A percentile compares a stretch with the other conserved stretches of the same genome.
These are phyloP conservation scores for Vimba vimba DNA, from an alignment of 2,113 vertebrate genomes.

Conservation along the genomic window DNA sequence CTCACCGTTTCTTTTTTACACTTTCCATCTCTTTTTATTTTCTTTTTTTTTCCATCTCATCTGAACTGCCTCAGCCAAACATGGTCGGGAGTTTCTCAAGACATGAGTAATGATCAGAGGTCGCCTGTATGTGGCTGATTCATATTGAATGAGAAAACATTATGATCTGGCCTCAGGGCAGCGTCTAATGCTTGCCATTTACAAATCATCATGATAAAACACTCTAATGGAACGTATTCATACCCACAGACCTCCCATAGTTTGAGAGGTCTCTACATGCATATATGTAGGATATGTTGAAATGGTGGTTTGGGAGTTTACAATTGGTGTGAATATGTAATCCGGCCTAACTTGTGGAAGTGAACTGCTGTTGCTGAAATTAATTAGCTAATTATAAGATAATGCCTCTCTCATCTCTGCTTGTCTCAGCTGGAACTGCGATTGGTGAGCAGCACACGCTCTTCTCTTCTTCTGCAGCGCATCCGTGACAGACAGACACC, in stretches of 20 bases:
- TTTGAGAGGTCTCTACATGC: slow-evolving; percentile 1
- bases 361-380: background rate
- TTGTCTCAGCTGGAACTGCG: background rate
- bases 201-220: slow-evolving; percentile 49
- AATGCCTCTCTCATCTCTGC: background rate
- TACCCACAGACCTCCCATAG: slow-evolving; percentile 20
- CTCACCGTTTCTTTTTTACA: background rate
- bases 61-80: slow-evolving; percentile 11
- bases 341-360: background rate
- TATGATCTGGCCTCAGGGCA: slow-evolving; percentile 52
- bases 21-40: background rate
- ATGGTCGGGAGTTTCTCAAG: slow-evolving; percentile 11
- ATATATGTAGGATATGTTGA: background rate
- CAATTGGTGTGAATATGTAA: background rate
- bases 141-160: slow-evolving; percentile 51
- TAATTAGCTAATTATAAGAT: slow-evolving; percentile 1
- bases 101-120: slow-evolving; percentile 47
- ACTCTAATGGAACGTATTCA: slow-evolving; percentile 45
- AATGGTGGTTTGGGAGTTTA: background rate
- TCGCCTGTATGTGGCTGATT: slow-evolving; percentile 48
- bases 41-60: background rate
- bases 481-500: background rate
- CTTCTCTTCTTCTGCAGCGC: background rate
- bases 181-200: slow-evolving; percentile 51
- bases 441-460: background rate